Evolutionary conservation across 2,888 invertebrate species (phyloP).

Genomic region (Apamea anceps): DNA sequence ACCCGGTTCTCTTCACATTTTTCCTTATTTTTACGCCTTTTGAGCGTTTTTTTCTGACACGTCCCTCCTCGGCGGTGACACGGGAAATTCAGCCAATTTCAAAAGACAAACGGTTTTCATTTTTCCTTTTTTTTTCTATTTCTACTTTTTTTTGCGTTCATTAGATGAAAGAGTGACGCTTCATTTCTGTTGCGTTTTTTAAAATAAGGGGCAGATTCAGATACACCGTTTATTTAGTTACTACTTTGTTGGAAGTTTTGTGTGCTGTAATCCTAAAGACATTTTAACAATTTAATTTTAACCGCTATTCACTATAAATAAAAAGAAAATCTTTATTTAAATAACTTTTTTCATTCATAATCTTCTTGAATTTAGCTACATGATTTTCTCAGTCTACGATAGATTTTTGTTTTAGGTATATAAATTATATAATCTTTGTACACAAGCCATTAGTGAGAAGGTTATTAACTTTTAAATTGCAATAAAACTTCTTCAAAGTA

Average conservation of each 20-base stretch:
- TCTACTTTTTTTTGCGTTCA: conserved; percentile 23
- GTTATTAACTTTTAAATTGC: conserved; percentile 72
- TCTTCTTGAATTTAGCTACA: background rate
- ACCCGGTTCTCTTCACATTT: conserved; percentile 82
- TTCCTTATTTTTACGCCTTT: conserved; percentile 83
- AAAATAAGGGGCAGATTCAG: background rate
- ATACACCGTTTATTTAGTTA: background rate
- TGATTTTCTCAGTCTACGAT: no score
- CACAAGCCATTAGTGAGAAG: conserved; percentile 52
- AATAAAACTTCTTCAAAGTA: conserved; percentile 77
- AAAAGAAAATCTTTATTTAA: background rate
- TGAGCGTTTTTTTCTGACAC: conserved; percentile 78
- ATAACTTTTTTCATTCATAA: background rate
- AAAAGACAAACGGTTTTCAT: conserved; percentile 73
- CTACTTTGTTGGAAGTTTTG: conserved; percentile 39
- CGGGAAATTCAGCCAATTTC: conserved; percentile 65
- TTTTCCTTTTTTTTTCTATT: conserved; percentile 22
- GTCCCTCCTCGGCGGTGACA: conserved; percentile 67
- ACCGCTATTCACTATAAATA: no score
- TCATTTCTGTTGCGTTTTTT: background rate
- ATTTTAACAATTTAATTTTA: no score
- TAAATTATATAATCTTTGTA: conserved; percentile 8
- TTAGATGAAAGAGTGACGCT: background rate
- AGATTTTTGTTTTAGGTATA: background rate
- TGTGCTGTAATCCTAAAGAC: background rate